These are phyloP conservation scores for Mormyrus hasselquistii DNA, from an alignment of 2,797 vertebrate genomes.

Conservation along the genomic window DNA sequence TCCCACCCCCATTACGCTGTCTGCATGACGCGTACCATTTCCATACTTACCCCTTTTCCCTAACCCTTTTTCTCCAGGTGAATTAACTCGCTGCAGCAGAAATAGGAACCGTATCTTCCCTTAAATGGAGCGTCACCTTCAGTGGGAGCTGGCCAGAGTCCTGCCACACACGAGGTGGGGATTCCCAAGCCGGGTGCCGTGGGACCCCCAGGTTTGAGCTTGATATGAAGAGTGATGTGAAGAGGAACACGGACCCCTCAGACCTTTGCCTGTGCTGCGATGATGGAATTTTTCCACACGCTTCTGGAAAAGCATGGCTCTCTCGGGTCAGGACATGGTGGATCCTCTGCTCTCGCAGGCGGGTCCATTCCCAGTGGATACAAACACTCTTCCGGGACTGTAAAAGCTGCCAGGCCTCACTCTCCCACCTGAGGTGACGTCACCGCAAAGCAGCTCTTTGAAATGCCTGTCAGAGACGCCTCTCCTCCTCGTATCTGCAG, in stretches of 20 bases:
- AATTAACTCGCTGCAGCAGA: not conserved
- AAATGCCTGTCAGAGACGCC: not conserved
- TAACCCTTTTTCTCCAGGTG: conserved; percentile 9
- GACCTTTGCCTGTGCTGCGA: not conserved
- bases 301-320: not conserved
- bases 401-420: not conserved
- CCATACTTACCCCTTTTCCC: not conserved
- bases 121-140: not conserved
- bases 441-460: not conserved
- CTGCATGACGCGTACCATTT: not conserved
- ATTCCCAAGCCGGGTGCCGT: not conserved
- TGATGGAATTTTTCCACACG: not conserved
- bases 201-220: not conserved
- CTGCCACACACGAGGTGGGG: not conserved
- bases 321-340: not conserved
- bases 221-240: not conserved
- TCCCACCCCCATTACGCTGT: not conserved
- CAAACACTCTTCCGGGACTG: not conserved
- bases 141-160: not conserved
- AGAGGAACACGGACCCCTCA: not conserved
- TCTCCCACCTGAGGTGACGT: not conserved
- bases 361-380: not conserved
- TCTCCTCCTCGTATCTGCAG: not conserved
- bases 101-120: not conserved
- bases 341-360: not conserved